Evolutionary conservation across 2,888 invertebrate genomes (phyloP).

Genomic region (Drosophila pseudotalamancana): DNA sequence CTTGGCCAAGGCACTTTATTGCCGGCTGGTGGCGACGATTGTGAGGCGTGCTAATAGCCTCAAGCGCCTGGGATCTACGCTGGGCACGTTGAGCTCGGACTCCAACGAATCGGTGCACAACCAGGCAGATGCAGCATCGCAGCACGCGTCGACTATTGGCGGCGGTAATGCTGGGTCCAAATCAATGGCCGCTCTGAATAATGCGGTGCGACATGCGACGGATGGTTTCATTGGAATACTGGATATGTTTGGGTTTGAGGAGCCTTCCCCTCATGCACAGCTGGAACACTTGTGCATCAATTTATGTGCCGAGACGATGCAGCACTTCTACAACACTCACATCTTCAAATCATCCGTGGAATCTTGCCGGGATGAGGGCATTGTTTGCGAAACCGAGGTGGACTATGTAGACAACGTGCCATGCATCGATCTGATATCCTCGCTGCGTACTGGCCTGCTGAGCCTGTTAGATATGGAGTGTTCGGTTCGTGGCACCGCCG

Average conservation of each 20-base stretch:
- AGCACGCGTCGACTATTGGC: constrained; percentile 93
- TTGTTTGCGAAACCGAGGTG: constrained; percentile 94
- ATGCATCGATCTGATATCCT: constrained; percentile 97
- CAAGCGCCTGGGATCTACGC: constrained; percentile 91
- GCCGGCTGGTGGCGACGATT: constrained; percentile 96
- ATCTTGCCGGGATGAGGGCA: constrained; percentile 96
- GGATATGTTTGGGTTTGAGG: constrained; percentile 98
- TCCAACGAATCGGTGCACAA: constrained; percentile 94
- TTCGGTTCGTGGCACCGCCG: constrained; percentile 91
- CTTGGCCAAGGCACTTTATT: constrained; percentile 95
- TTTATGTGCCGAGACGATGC: constrained; percentile 98
- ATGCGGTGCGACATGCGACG: constrained; percentile 95
- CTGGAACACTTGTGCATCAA: constrained; percentile 97
- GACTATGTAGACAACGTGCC: constrained; percentile 97
- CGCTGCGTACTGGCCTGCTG: constrained; percentile 94
- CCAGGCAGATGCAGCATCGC: constrained; percentile 92
- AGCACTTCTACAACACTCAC: constrained; percentile 98
- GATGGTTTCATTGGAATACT: constrained; percentile 98
- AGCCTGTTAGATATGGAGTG: constrained; percentile 97
- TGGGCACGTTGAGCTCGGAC: constrained; percentile 94
- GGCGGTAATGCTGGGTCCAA: constrained; percentile 91
- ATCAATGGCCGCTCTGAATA: constrained; percentile 95
- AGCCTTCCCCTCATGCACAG: constrained; percentile 92
- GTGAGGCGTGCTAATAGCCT: constrained; percentile 96
- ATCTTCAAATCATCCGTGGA: constrained; percentile 97